Evolutionary conservation across 1,140 invertebrate species (phyloP), one percentile per base, ranked within the genome.

Genomic region (Bombus superbus): DNA sequence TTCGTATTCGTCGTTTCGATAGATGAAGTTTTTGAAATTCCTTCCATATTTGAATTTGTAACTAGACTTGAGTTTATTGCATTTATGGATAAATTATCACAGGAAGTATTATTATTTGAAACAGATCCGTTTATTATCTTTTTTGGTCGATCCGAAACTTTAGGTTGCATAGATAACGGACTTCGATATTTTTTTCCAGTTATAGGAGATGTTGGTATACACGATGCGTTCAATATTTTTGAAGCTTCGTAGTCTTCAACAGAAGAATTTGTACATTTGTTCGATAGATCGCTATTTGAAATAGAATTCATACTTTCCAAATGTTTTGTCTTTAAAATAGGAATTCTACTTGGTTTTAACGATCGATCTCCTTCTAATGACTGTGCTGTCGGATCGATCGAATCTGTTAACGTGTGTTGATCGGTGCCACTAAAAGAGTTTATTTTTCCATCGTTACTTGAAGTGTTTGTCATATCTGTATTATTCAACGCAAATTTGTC

Each of bases 161-260:
- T 92, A 38, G 91, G 28, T 78, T 93, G 90, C 73, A 87, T 87
- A 69, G 88, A 92, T 78, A 94, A 81, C 53, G 94, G 94, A 82
- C 92, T 94, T 47, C 94, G 91, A 81, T 94, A 94, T 75, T 94
- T 95, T 85, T 94, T 94, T 22, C 94, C 94, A 15, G 94, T 94
- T 9, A 95, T 72, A 11, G 94, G 94, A 9, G 94, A 94, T 28
- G 93, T 94, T 15, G 94, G 94, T 85, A 92, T 92, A 73, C 90
- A 85, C 10, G 91, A 89, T 13, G 90, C 83, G 44, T 83, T 92
- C 38, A 91, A 88, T 64, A 87, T 68, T 86, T 89, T 92, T 53
- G 44, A 66, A 57, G 71, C 69, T 2, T 94, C 93, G 10, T 77
- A 86, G 22, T 93, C 92, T 15, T 93, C 93, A 13, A 76, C 80